Evolutionary conservation across 2,113 vertebrate genomes (phyloP).

Genomic region (Hemicordylus capensis): DNA sequence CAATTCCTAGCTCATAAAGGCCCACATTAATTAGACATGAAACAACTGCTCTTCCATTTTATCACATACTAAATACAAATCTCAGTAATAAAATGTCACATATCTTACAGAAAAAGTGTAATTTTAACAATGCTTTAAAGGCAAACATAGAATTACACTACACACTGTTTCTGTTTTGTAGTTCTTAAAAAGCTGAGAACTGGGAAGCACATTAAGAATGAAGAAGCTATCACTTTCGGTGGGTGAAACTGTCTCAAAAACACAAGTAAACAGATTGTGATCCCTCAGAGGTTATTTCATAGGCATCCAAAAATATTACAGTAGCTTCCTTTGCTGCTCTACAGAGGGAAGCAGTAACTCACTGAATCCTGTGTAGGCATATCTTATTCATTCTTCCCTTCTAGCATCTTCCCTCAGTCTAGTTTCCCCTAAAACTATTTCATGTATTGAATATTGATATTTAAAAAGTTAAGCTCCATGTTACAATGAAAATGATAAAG

Average conservation of each 20-base stretch:
- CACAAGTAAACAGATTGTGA: not conserved
- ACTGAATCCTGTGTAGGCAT: not conserved
- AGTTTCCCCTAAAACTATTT: not conserved
- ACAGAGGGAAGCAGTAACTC: not conserved
- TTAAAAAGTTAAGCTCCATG: not conserved
- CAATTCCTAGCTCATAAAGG: not conserved
- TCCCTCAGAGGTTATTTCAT: not conserved
- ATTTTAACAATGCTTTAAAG: not conserved
- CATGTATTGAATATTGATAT: not conserved
- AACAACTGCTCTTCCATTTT: slow-evolving; percentile 5
- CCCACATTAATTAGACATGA: slow-evolving; percentile 1
- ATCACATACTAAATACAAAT: slow-evolving; percentile 1
- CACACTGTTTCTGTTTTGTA: not conserved
- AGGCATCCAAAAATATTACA: not conserved
- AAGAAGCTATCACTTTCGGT: not conserved
- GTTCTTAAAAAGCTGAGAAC: not conserved
- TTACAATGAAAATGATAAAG: not conserved
- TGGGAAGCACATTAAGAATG: slow-evolving; percentile 5
- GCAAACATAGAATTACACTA: not conserved
- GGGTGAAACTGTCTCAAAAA: not conserved
- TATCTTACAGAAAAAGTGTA: not conserved
- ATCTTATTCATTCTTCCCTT: not conserved
- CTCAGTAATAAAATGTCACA: not conserved
- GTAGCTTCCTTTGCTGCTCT: not conserved
- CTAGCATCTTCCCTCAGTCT: not conserved